Evolutionary conservation across 1,140 invertebrate genomes (phyloP), one percentile per base, ranked within the genome.

Genomic region (Halesus radiatus): DNA sequence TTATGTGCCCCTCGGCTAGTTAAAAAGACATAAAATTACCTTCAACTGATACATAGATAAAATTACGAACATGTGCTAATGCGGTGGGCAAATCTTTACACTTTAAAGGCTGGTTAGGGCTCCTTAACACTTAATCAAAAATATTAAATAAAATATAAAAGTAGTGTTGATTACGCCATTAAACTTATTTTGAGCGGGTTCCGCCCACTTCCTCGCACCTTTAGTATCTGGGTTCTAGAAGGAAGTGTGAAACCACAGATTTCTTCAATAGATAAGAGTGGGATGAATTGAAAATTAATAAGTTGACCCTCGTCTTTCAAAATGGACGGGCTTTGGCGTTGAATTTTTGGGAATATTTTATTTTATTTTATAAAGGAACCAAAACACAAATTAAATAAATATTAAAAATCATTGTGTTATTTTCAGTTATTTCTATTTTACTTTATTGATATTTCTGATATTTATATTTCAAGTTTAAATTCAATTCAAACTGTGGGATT

Each of bases 11-110:
- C 26, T 32, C 15, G 45, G 22, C 68, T 68, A 60, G 80, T 78
- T 81, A 81, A 81, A 81, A 78, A 81, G 53, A 81, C 80, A 78
- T 81, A 78, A 79, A 75, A 81, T 77, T 77, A 78, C 23, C 29
- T 53, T 8, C 16, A 64, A 15, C 62, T 32, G 26, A 26, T n/a
- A n/a, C n/a, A n/a, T 70, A 52, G 66, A 70, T 66, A 66, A 66
- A 66, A 66, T 66, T 26, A 70, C 66, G 1, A 23, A 50, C 32
- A n/a, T 10, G 66, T 52, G 66, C 26, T 22, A 20, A 20, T 15
- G 22, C 20, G 50, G 64, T 45, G 20, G 68, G 68, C 50, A 53
- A 72, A 22, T 23, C 45, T 10, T 72, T 72, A 53, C 54, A 72
- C 5, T 20, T 72, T 72, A 13, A 72, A 72, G 10, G 10, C 6